Percentiles rank a stretch among this genome's conserved stretches.
phyloP scores from a whole-genome alignment of 2,113 vertebrate species.

The Hemichromis elongatus region DNA sequence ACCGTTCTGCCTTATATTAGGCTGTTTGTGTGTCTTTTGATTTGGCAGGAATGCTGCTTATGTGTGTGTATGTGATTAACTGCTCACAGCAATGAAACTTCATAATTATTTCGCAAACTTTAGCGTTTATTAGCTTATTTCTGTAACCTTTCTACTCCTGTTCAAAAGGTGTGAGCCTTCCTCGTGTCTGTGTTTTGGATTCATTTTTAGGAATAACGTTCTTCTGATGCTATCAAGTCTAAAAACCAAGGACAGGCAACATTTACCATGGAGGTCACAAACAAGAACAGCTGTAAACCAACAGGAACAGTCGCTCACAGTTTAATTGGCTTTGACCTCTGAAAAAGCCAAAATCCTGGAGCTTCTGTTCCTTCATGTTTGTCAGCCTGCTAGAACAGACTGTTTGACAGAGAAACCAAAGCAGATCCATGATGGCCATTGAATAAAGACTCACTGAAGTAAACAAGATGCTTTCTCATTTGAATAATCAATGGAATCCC shows the following conservation, averaged over 20 bases:
- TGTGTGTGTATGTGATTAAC: neutral
- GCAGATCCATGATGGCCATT: accelerated
- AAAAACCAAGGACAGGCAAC: accelerated
- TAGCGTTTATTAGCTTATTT: neutral
- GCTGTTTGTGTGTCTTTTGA: accelerated
- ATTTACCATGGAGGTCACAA: accelerated
- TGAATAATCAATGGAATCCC: neutral
- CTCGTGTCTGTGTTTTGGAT: neutral
- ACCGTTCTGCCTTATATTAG: accelerated
- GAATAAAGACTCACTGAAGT: neutral
- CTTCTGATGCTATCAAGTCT: neutral
- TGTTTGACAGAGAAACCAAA: neutral
- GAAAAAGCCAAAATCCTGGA: neutral
- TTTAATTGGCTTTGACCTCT: neutral
- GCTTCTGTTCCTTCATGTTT: neutral
- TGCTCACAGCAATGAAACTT: accelerated
- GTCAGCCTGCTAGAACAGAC: neutral
- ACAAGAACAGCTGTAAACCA: neutral
- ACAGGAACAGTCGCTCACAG: accelerated
- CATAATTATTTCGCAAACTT: neutral
- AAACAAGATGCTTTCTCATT: neutral
- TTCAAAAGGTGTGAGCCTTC: accelerated
- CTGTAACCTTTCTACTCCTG: neutral
- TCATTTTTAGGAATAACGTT: neutral
- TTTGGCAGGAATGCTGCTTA: neutral